Evolutionary conservation across 2,797 vertebrate species (phyloP).

Genomic region (Stomatorhinus walkeri): DNA sequence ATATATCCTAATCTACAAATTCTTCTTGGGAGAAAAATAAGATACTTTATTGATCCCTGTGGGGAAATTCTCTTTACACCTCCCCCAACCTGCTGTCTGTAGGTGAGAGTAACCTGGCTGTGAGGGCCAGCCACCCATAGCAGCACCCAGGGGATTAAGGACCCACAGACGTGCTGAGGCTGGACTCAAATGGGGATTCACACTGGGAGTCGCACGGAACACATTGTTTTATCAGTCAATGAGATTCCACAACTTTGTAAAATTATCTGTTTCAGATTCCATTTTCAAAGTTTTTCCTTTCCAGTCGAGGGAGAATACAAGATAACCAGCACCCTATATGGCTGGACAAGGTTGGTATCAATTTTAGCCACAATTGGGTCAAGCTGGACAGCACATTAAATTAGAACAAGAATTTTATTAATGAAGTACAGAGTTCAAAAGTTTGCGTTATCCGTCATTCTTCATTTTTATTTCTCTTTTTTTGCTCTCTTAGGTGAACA

Average conservation of each 20-base stretch:
- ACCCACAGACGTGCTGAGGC: neutral
- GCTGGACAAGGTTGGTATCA: constrained; percentile 74
- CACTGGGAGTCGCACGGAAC: neutral
- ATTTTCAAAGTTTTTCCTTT: constrained; percentile 92
- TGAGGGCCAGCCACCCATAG: neutral
- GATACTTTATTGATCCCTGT: neutral
- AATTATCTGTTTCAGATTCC: constrained; percentile 68
- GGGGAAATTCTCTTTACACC: neutral
- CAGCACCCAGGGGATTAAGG: neutral
- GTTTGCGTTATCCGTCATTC: neutral
- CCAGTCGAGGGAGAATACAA: constrained; percentile 79
- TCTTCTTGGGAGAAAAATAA: neutral
- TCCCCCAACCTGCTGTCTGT: neutral
- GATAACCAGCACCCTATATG: constrained; percentile 70
- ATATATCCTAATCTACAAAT: neutral
- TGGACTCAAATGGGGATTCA: neutral
- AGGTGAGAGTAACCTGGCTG: neutral
- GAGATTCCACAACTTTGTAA: neutral
- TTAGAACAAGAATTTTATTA: neutral
- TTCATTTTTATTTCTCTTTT: neutral
- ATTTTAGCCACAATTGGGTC: neutral
- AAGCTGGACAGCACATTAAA: neutral
- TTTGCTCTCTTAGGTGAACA: constrained; percentile 65
- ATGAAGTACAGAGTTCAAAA: neutral
- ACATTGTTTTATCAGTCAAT: neutral